These are phyloP conservation scores for Phocides pigmalion DNA, from an alignment of 1,140 invertebrate species.

Conservation along the genomic window DNA sequence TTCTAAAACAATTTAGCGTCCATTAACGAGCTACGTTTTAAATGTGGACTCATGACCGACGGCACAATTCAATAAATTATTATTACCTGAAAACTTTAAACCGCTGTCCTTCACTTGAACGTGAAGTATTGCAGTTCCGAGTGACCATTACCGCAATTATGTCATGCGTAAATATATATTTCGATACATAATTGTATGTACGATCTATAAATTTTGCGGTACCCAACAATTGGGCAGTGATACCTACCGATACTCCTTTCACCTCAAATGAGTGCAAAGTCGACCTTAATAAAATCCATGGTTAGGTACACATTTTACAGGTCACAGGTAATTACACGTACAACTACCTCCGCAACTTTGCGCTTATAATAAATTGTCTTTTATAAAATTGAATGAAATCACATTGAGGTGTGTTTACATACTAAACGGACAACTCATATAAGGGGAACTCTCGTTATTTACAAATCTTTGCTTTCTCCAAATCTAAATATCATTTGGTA, in stretches of 20 bases:
- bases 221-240: no score
- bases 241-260: background rate
- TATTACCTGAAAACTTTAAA: no score
- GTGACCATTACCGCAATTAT: no score
- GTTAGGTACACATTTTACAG: slow-evolving; percentile 8
- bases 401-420: slow-evolving; percentile 38
- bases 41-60: background rate
- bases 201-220: no score
- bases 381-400: slow-evolving; percentile 50
- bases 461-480: slow-evolving; percentile 36
- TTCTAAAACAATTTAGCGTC: background rate
- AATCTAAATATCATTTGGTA: slow-evolving; percentile 50
- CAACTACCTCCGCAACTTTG: slow-evolving; percentile 20
- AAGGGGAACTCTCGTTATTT: slow-evolving; percentile 32
- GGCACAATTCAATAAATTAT: background rate
- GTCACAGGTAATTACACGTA: background rate
- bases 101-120: no score
- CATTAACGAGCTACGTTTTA: slow-evolving; percentile 5
- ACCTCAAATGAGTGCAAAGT: background rate
- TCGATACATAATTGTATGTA: no score
- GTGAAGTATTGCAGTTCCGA: no score
- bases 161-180: no score
- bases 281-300: slow-evolving; percentile 3
- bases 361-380: slow-evolving; percentile 51
- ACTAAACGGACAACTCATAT: slow-evolving; percentile 28